A percentile compares a stretch with the other conserved stretches of the same genome.
These are phyloP conservation scores for Epizoanthus ramosus DNA, from an alignment of 92 coral and sea anemone species.

Conservation along the genomic window DNA sequence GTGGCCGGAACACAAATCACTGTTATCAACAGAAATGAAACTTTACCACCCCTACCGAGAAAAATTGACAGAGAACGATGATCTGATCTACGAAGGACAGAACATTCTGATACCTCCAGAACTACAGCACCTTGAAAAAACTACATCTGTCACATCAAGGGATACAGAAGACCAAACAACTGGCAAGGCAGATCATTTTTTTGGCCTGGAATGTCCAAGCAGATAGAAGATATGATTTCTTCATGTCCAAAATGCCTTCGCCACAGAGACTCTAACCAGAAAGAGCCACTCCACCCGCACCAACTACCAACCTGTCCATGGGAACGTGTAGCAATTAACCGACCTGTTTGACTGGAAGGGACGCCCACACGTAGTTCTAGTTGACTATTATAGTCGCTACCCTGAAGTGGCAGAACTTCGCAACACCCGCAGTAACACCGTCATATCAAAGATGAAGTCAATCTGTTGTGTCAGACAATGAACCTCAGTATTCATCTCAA, in stretches of 20 bases:
- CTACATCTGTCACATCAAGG: slow-evolving; percentile 65
- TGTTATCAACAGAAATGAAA: slow-evolving; percentile 25
- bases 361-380: slow-evolving; percentile 16
- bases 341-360: slow-evolving; percentile 48
- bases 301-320: slow-evolving; percentile 52
- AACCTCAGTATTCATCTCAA: slow-evolving; percentile 42
- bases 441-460: slow-evolving; percentile 31
- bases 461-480: slow-evolving; percentile 42
- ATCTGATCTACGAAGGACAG: slow-evolving; percentile 48
- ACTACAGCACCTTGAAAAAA: slow-evolving; percentile 53
- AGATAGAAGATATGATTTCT: slow-evolving; percentile 52
- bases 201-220: slow-evolving; percentile 64
- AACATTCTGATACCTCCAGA: slow-evolving; percentile 53
- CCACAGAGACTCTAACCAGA: slow-evolving; percentile 50
- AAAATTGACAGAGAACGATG: slow-evolving; percentile 41
- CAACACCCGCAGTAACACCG: slow-evolving; percentile 4
- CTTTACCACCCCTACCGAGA: slow-evolving; percentile 40
- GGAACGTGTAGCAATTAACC: slow-evolving; percentile 46
- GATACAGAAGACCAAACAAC: slow-evolving; percentile 58
- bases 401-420: slow-evolving; percentile 42
- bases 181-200: slow-evolving; percentile 54
- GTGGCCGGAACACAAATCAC: slow-evolving; percentile 48
- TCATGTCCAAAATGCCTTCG: slow-evolving; percentile 47
- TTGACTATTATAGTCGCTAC: slow-evolving; percentile 38
- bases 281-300: slow-evolving; percentile 67